These are phyloP conservation scores for Eulimnadia texana DNA, from an alignment of 1,140 invertebrate species.

Conservation along the genomic window DNA sequence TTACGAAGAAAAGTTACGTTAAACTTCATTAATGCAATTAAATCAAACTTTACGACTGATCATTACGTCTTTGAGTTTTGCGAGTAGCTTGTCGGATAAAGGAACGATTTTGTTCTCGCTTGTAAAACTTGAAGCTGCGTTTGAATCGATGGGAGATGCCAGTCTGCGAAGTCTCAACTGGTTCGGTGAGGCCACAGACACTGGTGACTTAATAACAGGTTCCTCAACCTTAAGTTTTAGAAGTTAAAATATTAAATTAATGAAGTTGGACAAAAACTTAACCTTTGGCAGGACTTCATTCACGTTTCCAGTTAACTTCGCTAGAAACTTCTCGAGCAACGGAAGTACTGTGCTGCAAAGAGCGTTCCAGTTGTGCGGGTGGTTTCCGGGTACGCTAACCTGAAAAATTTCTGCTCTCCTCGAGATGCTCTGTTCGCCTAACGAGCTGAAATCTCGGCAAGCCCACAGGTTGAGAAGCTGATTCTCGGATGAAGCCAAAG, in stretches of 20 bases:
- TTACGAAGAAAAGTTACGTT: too few species aligned
- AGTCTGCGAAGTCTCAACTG: background rate
- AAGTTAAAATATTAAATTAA: too few species aligned
- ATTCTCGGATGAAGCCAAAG: background rate
- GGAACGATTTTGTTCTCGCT: too few species aligned
- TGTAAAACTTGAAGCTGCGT: background rate
- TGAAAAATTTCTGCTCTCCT: constrained; percentile 46
- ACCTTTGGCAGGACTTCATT: background rate
- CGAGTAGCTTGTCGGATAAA: too few species aligned
- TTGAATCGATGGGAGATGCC: background rate
- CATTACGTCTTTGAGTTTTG: constrained; percentile 14
- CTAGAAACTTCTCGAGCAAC: constrained; percentile 43
- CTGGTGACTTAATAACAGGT: too few species aligned
- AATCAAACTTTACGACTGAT: too few species aligned
- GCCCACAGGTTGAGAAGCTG: constrained; percentile 51
- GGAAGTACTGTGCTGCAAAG: constrained; percentile 42
- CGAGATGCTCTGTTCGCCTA: constrained; percentile 38
- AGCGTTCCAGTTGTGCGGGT: constrained; percentile 62
- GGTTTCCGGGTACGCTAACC: constrained; percentile 56
- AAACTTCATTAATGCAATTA: too few species aligned
- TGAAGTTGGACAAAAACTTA: background rate
- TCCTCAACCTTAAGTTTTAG: background rate
- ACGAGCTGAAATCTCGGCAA: constrained; percentile 45
- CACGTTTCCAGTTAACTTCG: constrained; percentile 30
- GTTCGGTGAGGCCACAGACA: too few species aligned